These are phyloP conservation scores for Ascaphus truei DNA, from an alignment of 2,113 vertebrate genomes.

Conservation along the genomic window DNA sequence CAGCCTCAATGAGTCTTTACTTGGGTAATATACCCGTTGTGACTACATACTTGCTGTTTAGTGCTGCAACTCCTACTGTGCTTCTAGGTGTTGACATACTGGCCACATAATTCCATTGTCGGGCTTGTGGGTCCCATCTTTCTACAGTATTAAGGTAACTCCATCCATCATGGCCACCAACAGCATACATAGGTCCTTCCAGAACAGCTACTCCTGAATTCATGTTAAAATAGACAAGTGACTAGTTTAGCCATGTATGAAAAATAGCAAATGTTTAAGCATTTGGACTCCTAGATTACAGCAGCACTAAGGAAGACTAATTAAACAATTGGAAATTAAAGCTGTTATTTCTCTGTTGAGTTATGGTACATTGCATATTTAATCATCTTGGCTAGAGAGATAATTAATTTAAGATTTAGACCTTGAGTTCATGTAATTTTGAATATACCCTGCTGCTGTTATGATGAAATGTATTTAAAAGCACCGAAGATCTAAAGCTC, in stretches of 20 bases:
- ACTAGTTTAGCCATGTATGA: neutral
- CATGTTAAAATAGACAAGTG: conserved; percentile 24
- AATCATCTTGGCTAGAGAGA: neutral
- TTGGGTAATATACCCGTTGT: too few relatives aligned
- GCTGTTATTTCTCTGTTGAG: neutral
- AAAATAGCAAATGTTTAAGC: neutral
- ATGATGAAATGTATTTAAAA: neutral
- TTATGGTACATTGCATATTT: neutral
- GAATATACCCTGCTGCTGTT: neutral
- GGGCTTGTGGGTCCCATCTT: conserved; percentile 92
- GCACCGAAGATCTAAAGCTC: neutral
- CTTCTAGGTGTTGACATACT: conserved; percentile 95
- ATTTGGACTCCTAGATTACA: neutral
- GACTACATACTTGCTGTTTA: conserved; percentile 93
- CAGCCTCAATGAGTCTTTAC: too few relatives aligned
- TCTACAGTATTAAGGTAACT: conserved; percentile 97
- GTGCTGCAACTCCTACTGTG: conserved; percentile 87
- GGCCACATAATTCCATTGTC: conserved; percentile 96
- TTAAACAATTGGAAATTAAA: neutral
- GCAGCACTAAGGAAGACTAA: neutral
- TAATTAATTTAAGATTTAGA: neutral
- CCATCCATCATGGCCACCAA: conserved; percentile 96
- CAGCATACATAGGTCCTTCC: conserved; percentile 98
- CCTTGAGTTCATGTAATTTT: neutral
- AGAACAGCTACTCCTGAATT: conserved; percentile 85